Evolutionary conservation across 2,113 vertebrate genomes (phyloP).

Genomic region (Antennarius striatus): DNA sequence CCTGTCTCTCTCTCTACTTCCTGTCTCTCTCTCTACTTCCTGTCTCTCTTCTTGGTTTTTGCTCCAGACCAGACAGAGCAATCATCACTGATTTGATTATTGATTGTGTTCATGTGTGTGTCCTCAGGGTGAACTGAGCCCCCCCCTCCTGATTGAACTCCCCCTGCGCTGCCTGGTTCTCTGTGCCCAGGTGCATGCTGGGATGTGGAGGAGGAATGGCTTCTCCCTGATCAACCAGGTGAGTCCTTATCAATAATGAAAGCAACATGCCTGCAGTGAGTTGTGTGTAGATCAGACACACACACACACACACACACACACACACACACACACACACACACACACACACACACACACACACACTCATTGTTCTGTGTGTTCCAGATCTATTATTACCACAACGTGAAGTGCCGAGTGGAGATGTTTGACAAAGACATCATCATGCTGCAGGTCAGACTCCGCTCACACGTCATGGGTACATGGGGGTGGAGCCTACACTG

Average conservation of each 20-base stretch:
- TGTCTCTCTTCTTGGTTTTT: too few species aligned
- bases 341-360: too few species aligned
- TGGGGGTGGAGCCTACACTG: too few species aligned
- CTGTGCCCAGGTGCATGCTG: slow-evolving; percentile 97
- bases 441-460: slow-evolving; percentile 74
- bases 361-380: slow-evolving; percentile 15
- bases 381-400: slow-evolving; percentile 99
- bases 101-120: neutral
- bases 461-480: too few species aligned
- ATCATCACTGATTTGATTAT: too few species aligned
- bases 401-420: slow-evolving; percentile 96
- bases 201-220: slow-evolving; percentile 98
- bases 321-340: too few species aligned
- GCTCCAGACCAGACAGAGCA: too few species aligned
- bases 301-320: too few species aligned
- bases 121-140: slow-evolving; percentile 92
- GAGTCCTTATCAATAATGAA: slow-evolving; percentile 24
- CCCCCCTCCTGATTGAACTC: slow-evolving; percentile 94
- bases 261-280: too few species aligned
- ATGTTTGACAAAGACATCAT: slow-evolving; percentile 99
- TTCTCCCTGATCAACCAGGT: slow-evolving; percentile 98
- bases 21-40: too few species aligned
- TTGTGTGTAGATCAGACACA: too few species aligned
- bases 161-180: slow-evolving; percentile 94
- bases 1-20: too few species aligned